A percentile compares a stretch with the other conserved stretches of the same genome.
Evolutionary conservation across 2,797 vertebrate genomes (phyloP).

Genomic region (Eurystomus glaucurus): DNA sequence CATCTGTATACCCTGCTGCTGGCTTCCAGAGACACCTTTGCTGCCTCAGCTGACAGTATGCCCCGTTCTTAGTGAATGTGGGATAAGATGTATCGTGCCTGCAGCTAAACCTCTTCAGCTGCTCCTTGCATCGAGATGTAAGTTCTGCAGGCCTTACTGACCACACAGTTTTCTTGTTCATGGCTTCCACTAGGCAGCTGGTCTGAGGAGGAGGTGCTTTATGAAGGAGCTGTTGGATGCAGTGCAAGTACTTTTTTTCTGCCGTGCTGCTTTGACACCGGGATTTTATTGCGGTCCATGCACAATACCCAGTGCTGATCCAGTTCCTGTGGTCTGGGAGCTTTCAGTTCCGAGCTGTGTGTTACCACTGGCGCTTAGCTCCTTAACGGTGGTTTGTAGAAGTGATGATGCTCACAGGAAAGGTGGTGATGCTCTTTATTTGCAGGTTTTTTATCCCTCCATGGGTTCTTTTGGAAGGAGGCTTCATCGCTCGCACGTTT

Average conservation of each 20-base stretch:
- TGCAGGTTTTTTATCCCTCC: neutral
- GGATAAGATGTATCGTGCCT: neutral
- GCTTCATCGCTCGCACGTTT: neutral
- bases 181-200: neutral
- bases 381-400: neutral
- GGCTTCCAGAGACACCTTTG: no score
- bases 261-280: neutral
- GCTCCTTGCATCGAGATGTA: accelerated
- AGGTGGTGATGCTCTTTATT: neutral
- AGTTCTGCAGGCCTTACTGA: neutral
- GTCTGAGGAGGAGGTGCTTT: neutral
- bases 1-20: no score
- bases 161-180: neutral
- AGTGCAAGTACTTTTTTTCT: neutral
- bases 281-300: neutral
- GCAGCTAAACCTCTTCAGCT: neutral
- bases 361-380: neutral
- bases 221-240: neutral
- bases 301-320: neutral
- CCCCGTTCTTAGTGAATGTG: no score
- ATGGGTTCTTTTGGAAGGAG: neutral
- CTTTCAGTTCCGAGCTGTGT: neutral
- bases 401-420: neutral
- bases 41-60: no score
- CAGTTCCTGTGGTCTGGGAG: neutral